phyloP scores from a whole-genome alignment of 1,140 invertebrate genomes.

The Varroa destructor region DNA sequence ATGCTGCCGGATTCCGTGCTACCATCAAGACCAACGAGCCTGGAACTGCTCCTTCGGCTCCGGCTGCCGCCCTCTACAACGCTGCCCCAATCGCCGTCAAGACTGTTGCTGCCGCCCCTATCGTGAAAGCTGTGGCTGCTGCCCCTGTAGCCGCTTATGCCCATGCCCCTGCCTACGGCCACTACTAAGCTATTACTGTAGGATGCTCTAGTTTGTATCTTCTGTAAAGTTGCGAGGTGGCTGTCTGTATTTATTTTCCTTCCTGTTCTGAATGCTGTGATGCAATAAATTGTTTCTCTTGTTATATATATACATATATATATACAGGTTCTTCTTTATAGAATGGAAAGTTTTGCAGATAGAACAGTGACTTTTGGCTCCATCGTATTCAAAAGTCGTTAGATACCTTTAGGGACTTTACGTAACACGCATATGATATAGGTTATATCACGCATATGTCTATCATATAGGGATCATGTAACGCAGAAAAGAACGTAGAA shows the following conservation, averaged over 20 bases:
- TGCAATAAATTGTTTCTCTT: not conserved
- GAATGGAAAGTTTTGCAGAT: not conserved
- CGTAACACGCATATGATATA: not conserved
- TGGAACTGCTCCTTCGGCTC: slow-evolving; percentile 28
- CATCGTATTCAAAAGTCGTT: not conserved
- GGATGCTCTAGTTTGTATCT: slow-evolving; percentile 12
- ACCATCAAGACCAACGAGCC: slow-evolving; percentile 34
- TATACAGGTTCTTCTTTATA: not conserved
- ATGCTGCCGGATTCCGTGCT: slow-evolving; percentile 33
- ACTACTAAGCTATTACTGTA: slow-evolving; percentile 18
- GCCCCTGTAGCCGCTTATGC: slow-evolving; percentile 20
- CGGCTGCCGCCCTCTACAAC: slow-evolving; percentile 32
- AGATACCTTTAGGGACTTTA: not conserved
- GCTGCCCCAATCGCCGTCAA: slow-evolving; percentile 31
- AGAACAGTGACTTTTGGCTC: not conserved
- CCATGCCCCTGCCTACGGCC: slow-evolving; percentile 19
- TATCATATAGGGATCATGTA: not conserved
- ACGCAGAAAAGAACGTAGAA: too few relatives aligned
- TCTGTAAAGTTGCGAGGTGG: not conserved
- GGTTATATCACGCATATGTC: not conserved
- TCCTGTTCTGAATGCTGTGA: slow-evolving; percentile 26
- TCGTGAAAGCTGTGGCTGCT: not conserved
- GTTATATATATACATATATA: too few relatives aligned
- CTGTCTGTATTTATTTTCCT: slow-evolving; percentile 28
- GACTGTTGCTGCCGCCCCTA: slow-evolving; percentile 2